phyloP scores from a whole-genome alignment of 1,140 invertebrate genomes.

The Patella vulgata region DNA sequence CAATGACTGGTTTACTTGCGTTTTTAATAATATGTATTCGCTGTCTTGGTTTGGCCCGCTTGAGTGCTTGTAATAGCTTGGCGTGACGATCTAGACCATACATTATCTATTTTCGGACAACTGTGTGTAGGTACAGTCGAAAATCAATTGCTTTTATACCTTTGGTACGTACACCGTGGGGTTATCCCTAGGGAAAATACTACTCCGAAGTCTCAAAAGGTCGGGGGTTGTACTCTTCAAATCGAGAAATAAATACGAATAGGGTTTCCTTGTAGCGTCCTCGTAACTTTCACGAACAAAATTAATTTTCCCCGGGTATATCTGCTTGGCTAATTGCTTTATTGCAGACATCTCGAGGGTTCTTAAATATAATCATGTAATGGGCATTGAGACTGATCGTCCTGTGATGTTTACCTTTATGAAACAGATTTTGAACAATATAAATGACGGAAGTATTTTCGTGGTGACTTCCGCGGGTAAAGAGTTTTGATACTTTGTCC shows the following conservation, averaged over 20 bases:
- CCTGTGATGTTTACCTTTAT: conserved; percentile 28
- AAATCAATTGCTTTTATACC: no score
- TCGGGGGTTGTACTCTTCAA: conserved; percentile 20
- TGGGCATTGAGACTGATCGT: conserved; percentile 34
- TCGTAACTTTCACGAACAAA: conserved; percentile 16
- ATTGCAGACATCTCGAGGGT: conserved; percentile 17
- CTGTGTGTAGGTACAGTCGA: no score
- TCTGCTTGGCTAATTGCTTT: conserved; percentile 11
- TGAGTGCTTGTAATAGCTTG: neutral
- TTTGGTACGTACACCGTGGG: conserved; percentile 11
- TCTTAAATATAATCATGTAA: conserved; percentile 35
- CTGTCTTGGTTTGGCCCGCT: neutral
- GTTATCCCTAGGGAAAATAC: conserved; percentile 9
- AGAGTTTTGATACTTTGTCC: conserved; percentile 11
- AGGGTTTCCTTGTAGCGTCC: conserved; percentile 17
- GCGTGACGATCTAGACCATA: neutral
- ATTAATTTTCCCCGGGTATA: conserved; percentile 18
- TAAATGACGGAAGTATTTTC: conserved; percentile 21
- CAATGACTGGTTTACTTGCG: neutral
- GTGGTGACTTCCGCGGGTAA: conserved; percentile 26
- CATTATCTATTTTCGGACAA: conserved; percentile 13
- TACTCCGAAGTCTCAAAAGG: conserved; percentile 10
- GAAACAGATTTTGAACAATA: conserved; percentile 29
- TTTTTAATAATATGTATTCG: neutral
- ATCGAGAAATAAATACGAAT: conserved; percentile 32